Evolutionary conservation across 2,888 invertebrate species (phyloP), one percentile per base, ranked within the genome.

Genomic region (Agrochola lychnidis): DNA sequence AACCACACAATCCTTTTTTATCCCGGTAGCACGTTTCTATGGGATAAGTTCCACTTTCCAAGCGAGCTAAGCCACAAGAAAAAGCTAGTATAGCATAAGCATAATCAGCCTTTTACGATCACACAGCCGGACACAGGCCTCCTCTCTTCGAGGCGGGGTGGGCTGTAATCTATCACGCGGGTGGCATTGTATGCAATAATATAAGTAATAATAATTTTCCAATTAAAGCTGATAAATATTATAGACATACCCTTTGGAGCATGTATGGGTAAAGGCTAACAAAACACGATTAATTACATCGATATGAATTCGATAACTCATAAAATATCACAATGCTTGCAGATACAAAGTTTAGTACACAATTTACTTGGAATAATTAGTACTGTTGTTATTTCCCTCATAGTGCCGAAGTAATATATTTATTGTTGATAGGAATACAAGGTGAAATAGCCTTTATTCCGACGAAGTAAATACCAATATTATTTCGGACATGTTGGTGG

Each of bases 351-450:
- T 74, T 80, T 36, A 64, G 42, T 71, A 76, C 69, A 73, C 68
- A 79, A 73, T 85, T 83, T 73, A 67, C 67, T 75, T 45, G 59
- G 73, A 75, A 80, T 82, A 87, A 79, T 84, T 77, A 77, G 66
- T 62, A 40, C 62, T 62, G 63, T 71, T 83, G 76, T 78, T 84
- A 79, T 78, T 79, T 67, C 66, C 72, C 73, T 69, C 61, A 56
- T 56, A 79, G 57, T 63, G 25, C 61, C 73, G 14, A 59, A 59
- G 71, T 62, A 78, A 87, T 84, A 76, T 70, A 76, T 87, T 79
- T 82, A 81, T 76, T 77, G 70, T 59, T 36, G 1, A 7, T 12
- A 5, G 0, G 1, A 70, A 42, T 25, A 19, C 76, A 77, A 59
- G 42, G 78, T 51, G 82, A 87, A 75, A 77, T 59, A 67, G 56